Evolutionary conservation across 2,113 vertebrate genomes (phyloP), one percentile per base, ranked within the genome.

Genomic region (Isichthys henryi): DNA sequence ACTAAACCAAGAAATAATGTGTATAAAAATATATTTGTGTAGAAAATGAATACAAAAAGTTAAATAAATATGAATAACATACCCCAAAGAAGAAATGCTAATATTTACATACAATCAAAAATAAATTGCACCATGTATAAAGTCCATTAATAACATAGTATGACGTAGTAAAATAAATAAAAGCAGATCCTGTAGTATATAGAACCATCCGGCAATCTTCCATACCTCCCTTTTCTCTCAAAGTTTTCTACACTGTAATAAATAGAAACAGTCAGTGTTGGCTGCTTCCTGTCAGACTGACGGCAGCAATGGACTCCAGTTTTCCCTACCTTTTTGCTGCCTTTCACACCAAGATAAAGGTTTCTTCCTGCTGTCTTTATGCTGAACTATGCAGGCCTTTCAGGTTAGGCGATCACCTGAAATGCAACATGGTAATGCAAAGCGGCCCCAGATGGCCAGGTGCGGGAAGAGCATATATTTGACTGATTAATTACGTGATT

Each of bases 11-110:
- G 17, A 52, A 62, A 58, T 80, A 83, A 83, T 45, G 45, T 88
- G 15, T 94, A 94, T 92, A 94, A 95, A 95, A 95, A 95, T 95
- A 95, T 91, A 56, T 95, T 95, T 94, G 92, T 92, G 91, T 94
- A 91, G 90, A 94, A 94, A 89, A 89, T 74, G 91, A 92, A 91
- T 92, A 90, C 88, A 94, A 93, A 93, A 87, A n/a, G 91, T 43
- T 92, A 94, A 94, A 90, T 93, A 93, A 92, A 93, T 74, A 87
- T 89, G 3, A 70, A 93, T 90, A 74, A 62, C 56, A 66, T 27
- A 66, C 62, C 53, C 39, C 15, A 90, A 62, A 88, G 10, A 48
- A 90, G 45, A 56, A 85, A 23, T 52, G 58, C 46, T 49, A 87
- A 74, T 88, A 87, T 56, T 86, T 85, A 62, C 62, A 89, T 53